Conservation (phyloP, 2,113 vertebrate species). For the human (Homo sapiens) region DNA sequence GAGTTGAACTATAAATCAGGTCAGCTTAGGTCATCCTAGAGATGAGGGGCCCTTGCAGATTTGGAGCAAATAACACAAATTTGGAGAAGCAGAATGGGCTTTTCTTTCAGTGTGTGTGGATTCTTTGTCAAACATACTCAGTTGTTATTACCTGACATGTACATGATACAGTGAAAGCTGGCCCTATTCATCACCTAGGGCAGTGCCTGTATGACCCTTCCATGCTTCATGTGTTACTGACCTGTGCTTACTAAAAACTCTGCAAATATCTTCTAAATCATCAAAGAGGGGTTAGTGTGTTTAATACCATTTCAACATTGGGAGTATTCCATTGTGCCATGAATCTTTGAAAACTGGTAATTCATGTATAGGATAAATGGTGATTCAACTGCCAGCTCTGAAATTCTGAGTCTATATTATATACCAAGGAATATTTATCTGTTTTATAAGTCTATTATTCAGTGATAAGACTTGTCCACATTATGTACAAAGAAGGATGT, state of each 20-base stretch:
- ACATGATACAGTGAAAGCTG: neutral
- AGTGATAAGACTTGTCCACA: constrained; percentile 1
- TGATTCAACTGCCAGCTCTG: constrained; percentile 15
- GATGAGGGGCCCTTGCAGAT: constrained; percentile 27
- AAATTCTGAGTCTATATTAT: constrained; percentile 8
- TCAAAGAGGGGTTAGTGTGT: neutral
- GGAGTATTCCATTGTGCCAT: neutral
- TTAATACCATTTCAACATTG: constrained; percentile 25
- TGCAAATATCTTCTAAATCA: constrained; percentile 46
- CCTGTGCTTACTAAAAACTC: constrained; percentile 17
- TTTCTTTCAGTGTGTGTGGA: neutral
- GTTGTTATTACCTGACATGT: constrained; percentile 48
- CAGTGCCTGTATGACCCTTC: neutral
- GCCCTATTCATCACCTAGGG: constrained; percentile 29
- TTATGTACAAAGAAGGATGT: constrained; percentile 27
- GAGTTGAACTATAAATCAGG: neutral
- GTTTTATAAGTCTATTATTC: neutral
- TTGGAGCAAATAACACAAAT: constrained; percentile 42
- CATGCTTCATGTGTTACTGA: constrained; percentile 50
- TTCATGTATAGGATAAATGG: neutral
- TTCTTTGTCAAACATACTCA: constrained; percentile 30
- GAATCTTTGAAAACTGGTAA: constrained; percentile 40
- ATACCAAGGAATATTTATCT: neutral
- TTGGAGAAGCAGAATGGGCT: constrained; percentile 28
- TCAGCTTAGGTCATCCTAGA: neutral